These are phyloP conservation scores for Sebastes kiyomatsui DNA, from an alignment of 2,797 vertebrate genomes.

Conservation along the genomic window DNA sequence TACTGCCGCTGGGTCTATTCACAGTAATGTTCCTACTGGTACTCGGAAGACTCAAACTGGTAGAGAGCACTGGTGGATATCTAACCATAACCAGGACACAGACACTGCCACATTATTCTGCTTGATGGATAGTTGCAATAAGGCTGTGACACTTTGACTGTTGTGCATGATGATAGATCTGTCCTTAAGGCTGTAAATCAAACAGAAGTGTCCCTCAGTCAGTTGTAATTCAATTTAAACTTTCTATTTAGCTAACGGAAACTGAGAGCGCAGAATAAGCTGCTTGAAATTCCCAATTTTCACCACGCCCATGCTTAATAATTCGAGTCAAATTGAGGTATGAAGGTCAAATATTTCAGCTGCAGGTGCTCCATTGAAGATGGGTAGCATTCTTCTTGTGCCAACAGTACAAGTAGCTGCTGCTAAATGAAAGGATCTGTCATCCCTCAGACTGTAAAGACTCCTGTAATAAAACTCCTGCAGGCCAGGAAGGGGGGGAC, in stretches of 20 bases:
- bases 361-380: constrained; percentile 72
- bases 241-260: neutral
- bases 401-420: constrained; percentile 57
- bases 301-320: constrained; percentile 5
- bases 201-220: neutral
- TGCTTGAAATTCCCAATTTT: neutral
- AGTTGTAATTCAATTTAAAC: constrained; percentile 5
- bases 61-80: constrained; percentile 29
- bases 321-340: constrained; percentile 42
- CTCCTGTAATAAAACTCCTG: constrained; percentile 5
- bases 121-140: constrained; percentile 49
- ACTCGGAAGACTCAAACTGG: constrained; percentile 17
- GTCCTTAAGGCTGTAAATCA: constrained; percentile 58
- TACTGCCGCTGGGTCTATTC: constrained; percentile 57
- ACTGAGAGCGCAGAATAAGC: neutral
- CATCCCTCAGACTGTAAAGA: constrained; percentile 31
- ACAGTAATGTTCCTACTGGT: constrained; percentile 60
- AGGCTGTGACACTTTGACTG: constrained; percentile 54
- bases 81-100: neutral
- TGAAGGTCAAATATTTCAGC: constrained; percentile 70
- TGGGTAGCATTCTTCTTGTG: constrained; percentile 58
- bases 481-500: constrained; percentile 1
- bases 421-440: constrained; percentile 70
- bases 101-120: constrained; percentile 20
- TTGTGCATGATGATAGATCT: constrained; percentile 44